Percentiles rank a stretch among this genome's conserved stretches.
Conservation (phyloP, 2,797 vertebrate species). For the Anniella stebbinsi region DNA sequence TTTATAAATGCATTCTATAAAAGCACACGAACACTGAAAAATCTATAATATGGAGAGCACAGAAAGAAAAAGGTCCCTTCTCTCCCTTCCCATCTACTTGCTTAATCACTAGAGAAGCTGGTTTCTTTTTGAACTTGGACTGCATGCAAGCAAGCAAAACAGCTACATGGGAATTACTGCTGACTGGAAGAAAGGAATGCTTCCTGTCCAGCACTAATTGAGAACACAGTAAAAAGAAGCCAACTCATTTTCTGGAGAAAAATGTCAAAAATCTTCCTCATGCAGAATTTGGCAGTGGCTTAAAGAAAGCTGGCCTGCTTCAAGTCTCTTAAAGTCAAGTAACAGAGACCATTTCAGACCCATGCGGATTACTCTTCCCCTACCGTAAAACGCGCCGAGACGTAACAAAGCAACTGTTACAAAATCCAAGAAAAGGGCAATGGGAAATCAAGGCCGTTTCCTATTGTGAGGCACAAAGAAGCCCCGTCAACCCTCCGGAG, state of each 20-base stretch:
- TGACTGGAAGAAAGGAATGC: slow-evolving; percentile 19
- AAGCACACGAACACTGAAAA: not conserved
- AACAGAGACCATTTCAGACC: not conserved
- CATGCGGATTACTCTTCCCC: not conserved
- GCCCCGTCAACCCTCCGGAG: not conserved
- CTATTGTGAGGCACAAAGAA: not conserved
- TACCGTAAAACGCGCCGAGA: not conserved
- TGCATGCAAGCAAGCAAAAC: slow-evolving; percentile 35
- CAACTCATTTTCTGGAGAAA: not conserved
- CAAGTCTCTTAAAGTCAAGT: slow-evolving; percentile 14
- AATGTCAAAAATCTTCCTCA: slow-evolving; percentile 41
- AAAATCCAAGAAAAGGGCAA: not conserved
- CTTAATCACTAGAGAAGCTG: slow-evolving; percentile 27
- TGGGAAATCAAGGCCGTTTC: not conserved
- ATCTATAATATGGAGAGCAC: not conserved
- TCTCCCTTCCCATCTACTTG: not conserved
- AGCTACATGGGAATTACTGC: slow-evolving; percentile 24
- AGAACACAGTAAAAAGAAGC: slow-evolving; percentile 7
- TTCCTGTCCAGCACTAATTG: not conserved
- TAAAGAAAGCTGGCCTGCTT: slow-evolving; percentile 14
- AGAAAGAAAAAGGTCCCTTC: not conserved
- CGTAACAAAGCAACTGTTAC: not conserved
- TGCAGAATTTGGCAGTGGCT: slow-evolving; percentile 32
- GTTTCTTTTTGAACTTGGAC: slow-evolving; percentile 36
- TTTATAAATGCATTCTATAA: not conserved